Base-by-base conservation (phyloP, 2,888 invertebrate genomes). In the Sarcophaga variegata region DNA sequence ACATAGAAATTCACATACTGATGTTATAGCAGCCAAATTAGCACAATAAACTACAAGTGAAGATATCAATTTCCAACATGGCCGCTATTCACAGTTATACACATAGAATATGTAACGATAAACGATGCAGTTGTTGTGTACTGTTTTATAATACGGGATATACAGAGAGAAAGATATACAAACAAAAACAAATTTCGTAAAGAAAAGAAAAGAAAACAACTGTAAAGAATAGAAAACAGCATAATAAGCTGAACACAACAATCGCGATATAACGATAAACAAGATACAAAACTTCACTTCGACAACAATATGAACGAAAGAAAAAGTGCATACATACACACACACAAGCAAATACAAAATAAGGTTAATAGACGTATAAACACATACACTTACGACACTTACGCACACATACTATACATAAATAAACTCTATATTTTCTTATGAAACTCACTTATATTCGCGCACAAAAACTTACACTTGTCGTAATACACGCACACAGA, bases 231-330 rank as follows among this genome's bases (percentile, higher is more conserved):
- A 37, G 20, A 70, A 54, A 70, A 54, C 49, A 54, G 70, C 54
- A 70, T 70, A 54, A 70, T 25, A 70, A 54, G 54, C 17, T 54
- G 70, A 54, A 54, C 5, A 25, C 37, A 37, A 37, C 37, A 37
- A 37, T 37, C 10, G 25, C 54, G 25, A 27, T 70, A 70, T 70
- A 12, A 22, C 5, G 25, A 54, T 54, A 54, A 70, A 70, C 70
- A 54, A n/a, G 70, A 70, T 25, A 67, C 0, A 69, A 20, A 22
- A 69, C 47, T 69, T 70, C 5, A 54, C 25, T 25, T 25, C 2
- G 47, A 47, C 22, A 47, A 69, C 20, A 69, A 25, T 54, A 54
- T 25, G 1, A 12, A 70, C 22, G 47, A 10, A 69, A 47, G 10
- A 70, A 22, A 25, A 25, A 70, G 10, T 25, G 17, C 14, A 54